Evolutionary conservation across 2,888 invertebrate species (phyloP).

Genomic region (Heliconius hortense): DNA sequence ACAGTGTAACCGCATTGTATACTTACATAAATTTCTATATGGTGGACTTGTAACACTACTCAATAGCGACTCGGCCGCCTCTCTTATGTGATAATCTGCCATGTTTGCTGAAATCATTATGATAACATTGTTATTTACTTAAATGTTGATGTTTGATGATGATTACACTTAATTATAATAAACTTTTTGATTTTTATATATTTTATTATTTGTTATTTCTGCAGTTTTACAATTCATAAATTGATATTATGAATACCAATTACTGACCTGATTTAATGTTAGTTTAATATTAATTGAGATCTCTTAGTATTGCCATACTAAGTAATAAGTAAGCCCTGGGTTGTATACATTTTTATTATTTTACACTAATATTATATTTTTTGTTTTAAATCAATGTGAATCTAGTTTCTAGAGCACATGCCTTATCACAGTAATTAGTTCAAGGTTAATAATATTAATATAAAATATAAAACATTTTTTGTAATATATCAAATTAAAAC

Average conservation of each 20-base stretch:
- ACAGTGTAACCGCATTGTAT: neutral
- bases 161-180: neutral
- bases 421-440: neutral
- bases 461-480: neutral
- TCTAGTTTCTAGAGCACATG: neutral
- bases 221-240: neutral
- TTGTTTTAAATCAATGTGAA: neutral
- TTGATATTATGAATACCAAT: neutral
- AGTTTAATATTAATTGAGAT: neutral
- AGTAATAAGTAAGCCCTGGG: neutral
- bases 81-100: constrained; percentile 71
- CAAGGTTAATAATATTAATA: neutral
- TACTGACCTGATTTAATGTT: neutral
- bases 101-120: constrained; percentile 49
- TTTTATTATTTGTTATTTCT: neutral
- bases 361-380: neutral
- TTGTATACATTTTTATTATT: neutral
- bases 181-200: neutral
- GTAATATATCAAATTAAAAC: neutral
- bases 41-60: constrained; percentile 66
- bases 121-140: neutral
- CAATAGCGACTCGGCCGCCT: constrained; percentile 77
- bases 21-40: constrained; percentile 66
- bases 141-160: no score
- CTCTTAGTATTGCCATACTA: neutral